phyloP scores from a whole-genome alignment of 2,888 invertebrate genomes.

The Cephonodes hylas region DNA sequence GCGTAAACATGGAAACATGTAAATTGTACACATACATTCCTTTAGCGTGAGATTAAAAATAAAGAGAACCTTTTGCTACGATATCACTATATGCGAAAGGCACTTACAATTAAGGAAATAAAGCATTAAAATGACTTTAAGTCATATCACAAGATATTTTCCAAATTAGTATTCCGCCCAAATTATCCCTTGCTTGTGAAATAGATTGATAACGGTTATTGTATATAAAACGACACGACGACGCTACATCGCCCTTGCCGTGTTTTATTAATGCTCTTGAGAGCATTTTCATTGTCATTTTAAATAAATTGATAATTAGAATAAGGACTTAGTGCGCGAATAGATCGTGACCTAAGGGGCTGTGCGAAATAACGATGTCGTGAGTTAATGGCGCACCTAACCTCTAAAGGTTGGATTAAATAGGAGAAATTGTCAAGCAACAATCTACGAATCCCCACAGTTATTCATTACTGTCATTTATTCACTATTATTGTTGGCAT shows the following conservation, averaged over 20 bases:
- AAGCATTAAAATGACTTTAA: no score
- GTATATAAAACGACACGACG: not conserved
- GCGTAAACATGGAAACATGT: no score
- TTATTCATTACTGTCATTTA: not conserved
- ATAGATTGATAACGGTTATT: not conserved
- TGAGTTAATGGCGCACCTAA: conserved; percentile 2
- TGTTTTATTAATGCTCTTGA: not conserved
- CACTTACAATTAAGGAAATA: no score
- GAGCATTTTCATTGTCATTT: not conserved
- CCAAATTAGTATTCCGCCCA: no score
- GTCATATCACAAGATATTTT: no score
- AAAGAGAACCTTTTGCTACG: no score
- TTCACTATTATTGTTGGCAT: not conserved
- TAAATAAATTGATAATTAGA: not conserved
- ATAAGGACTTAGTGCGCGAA: conserved; percentile 3
- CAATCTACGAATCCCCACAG: not conserved
- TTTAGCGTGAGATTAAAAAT: no score
- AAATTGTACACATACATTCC: no score
- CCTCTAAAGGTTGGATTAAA: not conserved
- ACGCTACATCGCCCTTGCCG: not conserved
- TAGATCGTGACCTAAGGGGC: conserved; percentile 6
- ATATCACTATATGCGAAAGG: no score
- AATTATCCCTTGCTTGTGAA: no score
- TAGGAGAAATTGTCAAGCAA: not conserved
- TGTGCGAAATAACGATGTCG: conserved; percentile 3